These are phyloP conservation scores for Heteractis magnifica DNA, from an alignment of 92 coral and sea anemone genomes.

Conservation along the genomic window DNA sequence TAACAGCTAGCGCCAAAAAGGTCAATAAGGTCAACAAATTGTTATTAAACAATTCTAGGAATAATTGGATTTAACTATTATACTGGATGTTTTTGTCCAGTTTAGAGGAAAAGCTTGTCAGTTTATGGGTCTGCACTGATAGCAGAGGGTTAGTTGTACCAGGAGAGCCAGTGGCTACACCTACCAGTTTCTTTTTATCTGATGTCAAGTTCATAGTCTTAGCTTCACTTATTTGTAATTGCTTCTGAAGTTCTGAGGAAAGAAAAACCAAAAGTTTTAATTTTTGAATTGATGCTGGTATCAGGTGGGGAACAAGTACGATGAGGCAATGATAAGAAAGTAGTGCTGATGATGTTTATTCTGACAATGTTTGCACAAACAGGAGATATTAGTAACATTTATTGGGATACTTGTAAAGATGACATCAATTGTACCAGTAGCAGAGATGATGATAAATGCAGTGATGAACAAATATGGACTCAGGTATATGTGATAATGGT, in stretches of 20 bases:
- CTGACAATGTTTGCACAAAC: no score
- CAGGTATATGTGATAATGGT: no score
- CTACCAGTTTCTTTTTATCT: conserved; percentile 84
- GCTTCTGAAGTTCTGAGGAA: conserved; percentile 76
- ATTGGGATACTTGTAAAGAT: not conserved
- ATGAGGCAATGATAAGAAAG: not conserved
- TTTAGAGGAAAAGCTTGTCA: conserved; percentile 18
- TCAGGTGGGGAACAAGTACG: not conserved
- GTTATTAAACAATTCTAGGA: not conserved
- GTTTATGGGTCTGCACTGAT: conserved; percentile 12
- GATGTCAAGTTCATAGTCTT: conserved; percentile 61
- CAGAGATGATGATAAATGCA: no score
- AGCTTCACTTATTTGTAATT: conserved; percentile 72
- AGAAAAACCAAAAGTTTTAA: not conserved
- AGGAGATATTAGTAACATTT: no score
- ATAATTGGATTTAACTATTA: not conserved
- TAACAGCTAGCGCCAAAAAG: no score
- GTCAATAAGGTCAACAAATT: no score
- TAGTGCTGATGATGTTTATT: not conserved
- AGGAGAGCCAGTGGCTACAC: conserved; percentile 28
- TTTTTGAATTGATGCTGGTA: not conserved
- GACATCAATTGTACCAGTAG: not conserved
- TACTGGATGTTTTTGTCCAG: conserved; percentile 24
- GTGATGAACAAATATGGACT: no score
- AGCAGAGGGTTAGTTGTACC: conserved; percentile 15